Base-by-base conservation (phyloP, 2,888 invertebrate genomes). In the Leucania comma region DNA sequence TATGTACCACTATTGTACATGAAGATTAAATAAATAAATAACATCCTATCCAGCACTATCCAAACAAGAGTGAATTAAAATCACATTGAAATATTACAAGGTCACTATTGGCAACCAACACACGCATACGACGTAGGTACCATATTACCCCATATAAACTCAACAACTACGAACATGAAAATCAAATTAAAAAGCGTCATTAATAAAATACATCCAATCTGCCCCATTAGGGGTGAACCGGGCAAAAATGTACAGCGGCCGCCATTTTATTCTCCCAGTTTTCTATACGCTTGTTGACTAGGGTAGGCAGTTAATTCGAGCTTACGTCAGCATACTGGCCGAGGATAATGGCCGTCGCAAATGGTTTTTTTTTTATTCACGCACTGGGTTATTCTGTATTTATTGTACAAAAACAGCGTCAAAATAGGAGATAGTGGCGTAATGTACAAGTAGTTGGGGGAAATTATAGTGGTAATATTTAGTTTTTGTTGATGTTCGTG, bases 241-340 rank as follows among this genome's bases (percentile, higher is more conserved):
- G 75, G 79, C 75, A 72, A 80, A 87, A 87, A 86, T 80, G 80
- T 82, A 82, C 74, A 72, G 71, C 57, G 74, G 75, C 83, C 85
- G 83, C 68, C 87, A 84, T 88, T 89, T 90, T 86, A 88, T 80
- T 73, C 67, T 68, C 66, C 83, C 78, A 60, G 76, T 64, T 75
- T 83, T 83, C 81, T 75, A 76, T 82, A 82, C 81, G 84, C 81
- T 83, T 86, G 86, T 86, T 88, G 88, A 86, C 87, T 86, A 86
- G 87, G 84, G 78, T 74, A 74, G 84, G 82, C 85, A 87, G 87
- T 87, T 88, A 86, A 88, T 89, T 88, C 84, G 75, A 80, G 89
- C 89, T 88, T 89, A 89, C 88, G 89, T 90, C 87, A 87, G 89
- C 88, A 83, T 77, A 74, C 83, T 83, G 70, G 78, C 78, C 73